Conservation (phyloP, 64 coral and sea anemone genomes). For the Cladopsammia gracilis region DNA sequence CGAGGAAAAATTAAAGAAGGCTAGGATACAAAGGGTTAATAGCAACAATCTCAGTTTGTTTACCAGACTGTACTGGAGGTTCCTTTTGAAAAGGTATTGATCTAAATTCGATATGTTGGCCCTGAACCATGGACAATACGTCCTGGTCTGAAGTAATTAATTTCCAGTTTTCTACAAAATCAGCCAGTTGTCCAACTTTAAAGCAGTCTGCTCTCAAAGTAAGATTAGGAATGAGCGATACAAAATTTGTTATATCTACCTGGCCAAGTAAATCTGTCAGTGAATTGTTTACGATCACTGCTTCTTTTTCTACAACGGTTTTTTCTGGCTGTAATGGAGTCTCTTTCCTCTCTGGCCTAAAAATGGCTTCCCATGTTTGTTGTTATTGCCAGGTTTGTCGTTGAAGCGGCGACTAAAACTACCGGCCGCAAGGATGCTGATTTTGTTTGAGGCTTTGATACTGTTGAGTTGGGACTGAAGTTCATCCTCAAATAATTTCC, state of each 20-base stretch:
- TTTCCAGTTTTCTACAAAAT: conserved; percentile 55
- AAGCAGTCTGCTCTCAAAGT: conserved; percentile 56
- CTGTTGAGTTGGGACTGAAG: conserved; percentile 67
- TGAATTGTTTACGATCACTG: background rate
- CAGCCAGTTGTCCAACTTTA: conserved; percentile 37
- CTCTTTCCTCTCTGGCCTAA: conserved; percentile 26
- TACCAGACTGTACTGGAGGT: conserved; percentile 7
- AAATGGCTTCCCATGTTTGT: conserved; percentile 12
- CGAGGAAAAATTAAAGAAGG: too few species aligned
- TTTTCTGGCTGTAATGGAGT: conserved; percentile 29
- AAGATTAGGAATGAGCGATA: conserved; percentile 43
- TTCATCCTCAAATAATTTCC: conserved; percentile 54
- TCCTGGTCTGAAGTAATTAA: conserved; percentile 39
- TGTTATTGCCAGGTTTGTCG: conserved; percentile 45
- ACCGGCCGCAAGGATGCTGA: conserved; percentile 48
- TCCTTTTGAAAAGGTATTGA: conserved; percentile 37
- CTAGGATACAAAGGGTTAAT: too few species aligned
- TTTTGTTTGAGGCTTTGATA: conserved; percentile 72
- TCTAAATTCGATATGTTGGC: conserved; percentile 40
- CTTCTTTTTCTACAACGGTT: conserved; percentile 36
- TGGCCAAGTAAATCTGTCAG: background rate
- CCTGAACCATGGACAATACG: conserved; percentile 22
- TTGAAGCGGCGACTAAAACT: background rate
- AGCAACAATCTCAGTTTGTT: conserved; percentile 13
- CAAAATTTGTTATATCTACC: conserved; percentile 43